phyloP scores from a whole-genome alignment of 2,797 vertebrate species.

The Smutsia gigantea region DNA sequence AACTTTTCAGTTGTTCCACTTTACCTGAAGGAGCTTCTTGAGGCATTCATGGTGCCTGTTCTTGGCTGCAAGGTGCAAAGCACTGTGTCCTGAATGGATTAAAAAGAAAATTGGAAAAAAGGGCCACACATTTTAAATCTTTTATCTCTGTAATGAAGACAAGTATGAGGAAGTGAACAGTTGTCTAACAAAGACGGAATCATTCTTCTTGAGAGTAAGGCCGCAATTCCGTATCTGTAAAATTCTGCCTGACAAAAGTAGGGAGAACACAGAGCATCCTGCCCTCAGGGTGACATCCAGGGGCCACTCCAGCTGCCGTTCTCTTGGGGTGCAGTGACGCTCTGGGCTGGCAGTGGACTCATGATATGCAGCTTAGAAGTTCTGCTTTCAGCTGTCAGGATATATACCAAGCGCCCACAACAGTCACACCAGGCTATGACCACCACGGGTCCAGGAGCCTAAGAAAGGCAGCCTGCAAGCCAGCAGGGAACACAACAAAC shows the following conservation, averaged over 20 bases:
- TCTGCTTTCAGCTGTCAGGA: not conserved
- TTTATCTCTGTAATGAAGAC: conserved; percentile 45
- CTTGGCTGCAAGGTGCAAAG: conserved; percentile 96
- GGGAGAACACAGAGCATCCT: not conserved
- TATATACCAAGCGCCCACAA: not conserved
- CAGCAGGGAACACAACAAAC: not conserved
- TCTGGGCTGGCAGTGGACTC: not conserved
- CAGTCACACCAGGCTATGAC: too few relatives aligned
- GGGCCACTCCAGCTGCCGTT: fast-evolving
- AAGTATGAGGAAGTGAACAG: conserved; percentile 56
- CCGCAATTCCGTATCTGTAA: not conserved
- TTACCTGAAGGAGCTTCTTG: conserved; percentile 96
- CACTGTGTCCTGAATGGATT: conserved; percentile 90
- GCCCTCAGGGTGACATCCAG: not conserved
- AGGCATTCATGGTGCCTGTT: conserved; percentile 93
- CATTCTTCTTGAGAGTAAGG: not conserved
- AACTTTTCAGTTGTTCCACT: not conserved
- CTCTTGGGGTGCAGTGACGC: not conserved
- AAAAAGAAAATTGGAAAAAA: not conserved
- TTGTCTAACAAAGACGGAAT: conserved; percentile 23
- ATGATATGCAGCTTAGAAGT: not conserved
- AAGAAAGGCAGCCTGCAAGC: not conserved
- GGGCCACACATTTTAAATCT: not conserved
- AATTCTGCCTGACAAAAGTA: not conserved
- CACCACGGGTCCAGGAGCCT: not conserved